Base-by-base conservation (phyloP, 2,113 vertebrate genomes). In the Micromys minutus region DNA sequence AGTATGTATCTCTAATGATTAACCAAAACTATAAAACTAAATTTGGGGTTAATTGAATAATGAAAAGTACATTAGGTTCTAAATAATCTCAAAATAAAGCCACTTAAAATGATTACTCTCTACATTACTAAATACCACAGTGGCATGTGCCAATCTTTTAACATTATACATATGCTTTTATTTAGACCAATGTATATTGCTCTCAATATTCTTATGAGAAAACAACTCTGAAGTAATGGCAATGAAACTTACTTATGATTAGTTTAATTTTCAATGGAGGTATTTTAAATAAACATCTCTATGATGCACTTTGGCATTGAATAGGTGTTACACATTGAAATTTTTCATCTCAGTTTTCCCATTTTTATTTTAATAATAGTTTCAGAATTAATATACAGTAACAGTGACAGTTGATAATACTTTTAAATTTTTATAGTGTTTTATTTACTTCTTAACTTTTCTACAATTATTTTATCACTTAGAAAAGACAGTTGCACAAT, bases 41-140 rank as follows among this genome's bases (percentile, higher is more conserved):
- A 59, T n/a, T 90, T 26, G 39, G 89, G 7, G 5, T 34, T 79
- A 79, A 0, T 10, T 84, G 17, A 5, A 84, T 24, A 63, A 92
- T 69, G 1, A 69, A 93, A 74, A 85, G 1, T 55, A 94, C 85
- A 92, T 92, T 72, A 77, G 9, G 17, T 87, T 15, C 8, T 90
- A 94, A 95, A 84, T 76, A 92, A 79, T 24, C 84, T 15, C 21
- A 85, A 95, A 88, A 59, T 88, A 22, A 81, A 86, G 39, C 5
- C 83, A 52, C 71, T 87, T 63, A 95, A 92, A 47, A 81, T 45
- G 63, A 88, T 55, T 59, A 71, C 69, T 91, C 69, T 91, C 8
- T 86, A 55, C 0, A 83, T 2, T 83, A 69, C 1, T 42, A 5
- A 1, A 71, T 92, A 86, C 7, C 61, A 15, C 4, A 81, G 11